Evolutionary conservation across 2,888 invertebrate genomes (phyloP).

Genomic region (Callyntrura sp.): DNA sequence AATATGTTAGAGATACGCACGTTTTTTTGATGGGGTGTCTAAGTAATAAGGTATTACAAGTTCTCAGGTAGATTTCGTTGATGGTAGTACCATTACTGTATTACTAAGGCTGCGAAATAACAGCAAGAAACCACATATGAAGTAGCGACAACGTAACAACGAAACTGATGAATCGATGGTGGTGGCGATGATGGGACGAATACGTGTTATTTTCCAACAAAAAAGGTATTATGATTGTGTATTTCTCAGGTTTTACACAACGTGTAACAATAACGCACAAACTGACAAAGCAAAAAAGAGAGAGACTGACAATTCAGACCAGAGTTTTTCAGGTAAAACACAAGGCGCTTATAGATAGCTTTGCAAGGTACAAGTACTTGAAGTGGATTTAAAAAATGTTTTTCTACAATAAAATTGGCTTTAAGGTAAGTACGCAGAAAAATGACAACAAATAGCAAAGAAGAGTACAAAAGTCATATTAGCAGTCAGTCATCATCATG

Average conservation of each 20-base stretch:
- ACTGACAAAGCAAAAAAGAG: background rate
- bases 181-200: background rate
- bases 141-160: background rate
- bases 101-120: conserved; percentile 33
- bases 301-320: too few species aligned
- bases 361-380: too few species aligned
- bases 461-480: conserved; percentile 59
- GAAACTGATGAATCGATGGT: conserved; percentile 23
- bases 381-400: too few species aligned
- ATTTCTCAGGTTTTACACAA: too few species aligned
- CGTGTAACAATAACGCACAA: too few species aligned
- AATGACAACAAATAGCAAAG: conserved; percentile 24
- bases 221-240: background rate
- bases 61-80: background rate
- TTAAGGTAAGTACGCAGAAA: background rate
- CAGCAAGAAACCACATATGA: conserved; percentile 3
- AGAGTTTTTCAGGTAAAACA: background rate
- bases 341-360: too few species aligned
- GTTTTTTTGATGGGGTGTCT: background rate
- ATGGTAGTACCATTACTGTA: background rate
- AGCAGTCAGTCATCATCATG: conserved; percentile 59
- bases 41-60: too few species aligned
- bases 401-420: background rate
- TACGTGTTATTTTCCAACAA: too few species aligned
- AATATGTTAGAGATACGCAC: conserved; percentile 1